phyloP scores from a whole-genome alignment of 2,888 invertebrate genomes.

The Gandaritis pyraliata region DNA sequence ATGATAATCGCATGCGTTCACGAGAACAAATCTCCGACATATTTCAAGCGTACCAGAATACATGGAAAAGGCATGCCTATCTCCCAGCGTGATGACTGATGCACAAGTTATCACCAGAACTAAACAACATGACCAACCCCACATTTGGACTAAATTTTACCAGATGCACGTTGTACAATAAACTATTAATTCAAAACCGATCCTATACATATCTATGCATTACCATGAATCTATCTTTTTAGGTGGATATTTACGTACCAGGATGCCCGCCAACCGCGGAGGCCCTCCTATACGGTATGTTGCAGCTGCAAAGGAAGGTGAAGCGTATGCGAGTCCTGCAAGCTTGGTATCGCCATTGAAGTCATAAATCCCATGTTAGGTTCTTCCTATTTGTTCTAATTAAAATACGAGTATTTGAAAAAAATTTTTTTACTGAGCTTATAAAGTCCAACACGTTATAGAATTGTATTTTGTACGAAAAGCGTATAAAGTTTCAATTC shows the following conservation, averaged over 20 bases:
- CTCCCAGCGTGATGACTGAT: too few species aligned
- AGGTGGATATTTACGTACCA: constrained; percentile 94
- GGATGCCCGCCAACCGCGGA: constrained; percentile 98
- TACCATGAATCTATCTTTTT: constrained; percentile 6
- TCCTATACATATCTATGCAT: not conserved
- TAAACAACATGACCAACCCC: too few species aligned
- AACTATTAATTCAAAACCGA: too few species aligned
- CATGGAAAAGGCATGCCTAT: not conserved
- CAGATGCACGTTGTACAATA: too few species aligned
- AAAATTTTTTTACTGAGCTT: not conserved
- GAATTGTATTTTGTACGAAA: constrained; percentile 10
- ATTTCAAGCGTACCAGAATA: not conserved
- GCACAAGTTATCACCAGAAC: too few species aligned
- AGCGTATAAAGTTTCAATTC: constrained; percentile 18
- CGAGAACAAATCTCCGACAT: not conserved
- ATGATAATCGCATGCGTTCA: not conserved
- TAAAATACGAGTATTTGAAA: constrained; percentile 10
- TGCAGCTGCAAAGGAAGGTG: constrained; percentile 94
- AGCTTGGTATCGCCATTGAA: constrained; percentile 68
- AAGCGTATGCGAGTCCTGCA: constrained; percentile 88
- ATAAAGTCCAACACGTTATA: not conserved
- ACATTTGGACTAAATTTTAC: too few species aligned
- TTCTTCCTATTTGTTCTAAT: not conserved
- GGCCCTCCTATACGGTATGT: constrained; percentile 92
- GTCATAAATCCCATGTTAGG: not conserved